Conservation (phyloP, 2,797 vertebrate genomes). For the Acanthis flammea region DNA sequence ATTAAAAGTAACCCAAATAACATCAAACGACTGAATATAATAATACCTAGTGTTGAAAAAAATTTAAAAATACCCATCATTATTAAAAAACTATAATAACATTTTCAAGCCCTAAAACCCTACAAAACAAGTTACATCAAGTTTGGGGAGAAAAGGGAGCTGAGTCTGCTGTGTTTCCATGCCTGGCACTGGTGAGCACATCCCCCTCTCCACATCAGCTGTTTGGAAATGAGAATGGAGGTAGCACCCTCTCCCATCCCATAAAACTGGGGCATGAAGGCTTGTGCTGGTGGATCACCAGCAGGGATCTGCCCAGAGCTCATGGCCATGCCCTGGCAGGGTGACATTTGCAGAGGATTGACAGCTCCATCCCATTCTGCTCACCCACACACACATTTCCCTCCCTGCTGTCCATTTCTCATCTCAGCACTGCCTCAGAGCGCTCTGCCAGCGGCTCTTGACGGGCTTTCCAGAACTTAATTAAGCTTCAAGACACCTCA, state of each 20-base stretch:
- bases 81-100: neutral
- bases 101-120: neutral
- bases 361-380: rapidly evolving
- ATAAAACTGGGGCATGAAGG: rapidly evolving
- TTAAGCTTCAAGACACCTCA: slow-evolving; percentile 47
- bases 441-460: neutral
- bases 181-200: rapidly evolving
- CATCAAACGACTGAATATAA: neutral
- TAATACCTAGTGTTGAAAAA: neutral
- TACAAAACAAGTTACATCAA: neutral
- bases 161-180: rapidly evolving
- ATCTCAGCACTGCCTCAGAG: neutral
- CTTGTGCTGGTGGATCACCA: neutral
- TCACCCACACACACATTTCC: neutral
- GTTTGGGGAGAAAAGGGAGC: neutral
- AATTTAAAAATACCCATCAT: neutral
- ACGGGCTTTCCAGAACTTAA: slow-evolving; percentile 16
- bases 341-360: rapidly evolving
- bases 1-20: too few relatives aligned
- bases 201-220: neutral
- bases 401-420: neutral
- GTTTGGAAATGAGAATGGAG: neutral
- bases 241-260: rapidly evolving
- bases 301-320: neutral
- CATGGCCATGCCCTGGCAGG: rapidly evolving